Conservation (phyloP, 2,113 vertebrate species). For the Etia nguti region DNA sequence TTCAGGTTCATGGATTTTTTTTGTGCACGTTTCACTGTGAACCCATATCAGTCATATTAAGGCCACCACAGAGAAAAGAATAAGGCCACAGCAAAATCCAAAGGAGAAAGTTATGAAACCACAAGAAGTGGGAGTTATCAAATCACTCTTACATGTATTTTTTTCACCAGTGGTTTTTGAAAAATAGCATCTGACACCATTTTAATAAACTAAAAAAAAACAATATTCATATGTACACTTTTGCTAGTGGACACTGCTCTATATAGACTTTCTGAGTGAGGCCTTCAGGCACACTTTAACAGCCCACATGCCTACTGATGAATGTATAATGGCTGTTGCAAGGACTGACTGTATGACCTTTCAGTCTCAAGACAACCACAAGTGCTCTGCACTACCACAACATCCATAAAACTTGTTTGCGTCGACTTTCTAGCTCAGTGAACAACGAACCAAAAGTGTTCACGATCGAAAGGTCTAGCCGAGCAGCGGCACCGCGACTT, state of each 20-base stretch:
- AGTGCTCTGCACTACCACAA: background rate
- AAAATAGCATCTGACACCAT: background rate
- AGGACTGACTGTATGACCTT: conserved; percentile 26
- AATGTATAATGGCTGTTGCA: conserved; percentile 25
- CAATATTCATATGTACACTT: background rate
- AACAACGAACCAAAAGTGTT: conserved; percentile 9
- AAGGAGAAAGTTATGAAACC: background rate
- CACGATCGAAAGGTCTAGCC: conserved; percentile 23
- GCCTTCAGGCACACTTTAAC: conserved; percentile 16
- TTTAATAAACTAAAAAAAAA: conserved; percentile 18
- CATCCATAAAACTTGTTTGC: conserved; percentile 18
- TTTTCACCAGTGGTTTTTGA: background rate
- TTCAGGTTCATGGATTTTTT: background rate
- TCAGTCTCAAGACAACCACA: conserved; percentile 14
- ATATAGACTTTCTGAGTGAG: background rate
- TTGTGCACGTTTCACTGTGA: background rate
- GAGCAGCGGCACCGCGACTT: background rate
- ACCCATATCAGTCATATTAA: background rate
- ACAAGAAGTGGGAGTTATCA: background rate
- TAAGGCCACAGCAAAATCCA: background rate
- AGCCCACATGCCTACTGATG: conserved; percentile 35
- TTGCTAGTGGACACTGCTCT: background rate
- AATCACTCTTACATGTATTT: background rate
- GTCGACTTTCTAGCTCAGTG: conserved; percentile 24
- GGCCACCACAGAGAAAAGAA: background rate